Conservation (phyloP, 2,797 vertebrate genomes). For the Microchirus variegatus region DNA sequence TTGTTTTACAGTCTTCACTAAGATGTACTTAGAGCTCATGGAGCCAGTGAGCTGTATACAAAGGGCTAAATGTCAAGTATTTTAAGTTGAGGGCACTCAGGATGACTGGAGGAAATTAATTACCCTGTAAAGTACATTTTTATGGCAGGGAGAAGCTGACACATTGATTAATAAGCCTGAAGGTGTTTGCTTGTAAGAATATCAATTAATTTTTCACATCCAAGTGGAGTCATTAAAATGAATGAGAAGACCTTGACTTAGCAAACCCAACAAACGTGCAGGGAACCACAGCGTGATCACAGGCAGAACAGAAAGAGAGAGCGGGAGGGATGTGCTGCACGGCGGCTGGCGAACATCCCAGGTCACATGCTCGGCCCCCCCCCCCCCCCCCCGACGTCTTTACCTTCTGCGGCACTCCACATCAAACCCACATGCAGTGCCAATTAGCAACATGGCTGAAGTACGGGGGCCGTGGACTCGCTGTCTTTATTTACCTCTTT, state of each 20-base stretch:
- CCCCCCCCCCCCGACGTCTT: conserved; percentile 54
- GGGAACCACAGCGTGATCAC: conserved; percentile 59
- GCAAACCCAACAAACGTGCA: conserved; percentile 71
- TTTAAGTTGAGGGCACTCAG: conserved; percentile 81
- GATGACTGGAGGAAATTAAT: conserved; percentile 86
- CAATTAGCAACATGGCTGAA: conserved; percentile 73
- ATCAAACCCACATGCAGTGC: conserved; percentile 66
- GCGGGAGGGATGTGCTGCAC: conserved; percentile 25
- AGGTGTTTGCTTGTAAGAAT: conserved; percentile 88
- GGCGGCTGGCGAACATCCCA: conserved; percentile 47
- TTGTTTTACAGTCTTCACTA: conserved; percentile 26
- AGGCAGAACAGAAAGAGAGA: conserved; percentile 15
- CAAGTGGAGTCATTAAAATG: conserved; percentile 87
- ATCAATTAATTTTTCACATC: conserved; percentile 84
- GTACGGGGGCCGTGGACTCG: conserved; percentile 44
- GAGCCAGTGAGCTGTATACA: conserved; percentile 56
- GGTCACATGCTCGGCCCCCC: conserved; percentile 56
- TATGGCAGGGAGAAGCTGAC: conserved; percentile 79
- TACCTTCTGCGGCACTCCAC: conserved; percentile 51
- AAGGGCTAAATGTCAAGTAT: conserved; percentile 82
- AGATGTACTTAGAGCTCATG: conserved; percentile 39
- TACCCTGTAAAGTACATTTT: conserved; percentile 80
- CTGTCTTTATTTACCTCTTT: conserved; percentile 76
- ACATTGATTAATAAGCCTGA: conserved; percentile 88
- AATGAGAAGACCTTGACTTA: conserved; percentile 88